Percentiles rank a stretch among this genome's conserved stretches.
Evolutionary conservation across 2,113 vertebrate species (phyloP).

Genomic region (Pogonocichla stellata): DNA sequence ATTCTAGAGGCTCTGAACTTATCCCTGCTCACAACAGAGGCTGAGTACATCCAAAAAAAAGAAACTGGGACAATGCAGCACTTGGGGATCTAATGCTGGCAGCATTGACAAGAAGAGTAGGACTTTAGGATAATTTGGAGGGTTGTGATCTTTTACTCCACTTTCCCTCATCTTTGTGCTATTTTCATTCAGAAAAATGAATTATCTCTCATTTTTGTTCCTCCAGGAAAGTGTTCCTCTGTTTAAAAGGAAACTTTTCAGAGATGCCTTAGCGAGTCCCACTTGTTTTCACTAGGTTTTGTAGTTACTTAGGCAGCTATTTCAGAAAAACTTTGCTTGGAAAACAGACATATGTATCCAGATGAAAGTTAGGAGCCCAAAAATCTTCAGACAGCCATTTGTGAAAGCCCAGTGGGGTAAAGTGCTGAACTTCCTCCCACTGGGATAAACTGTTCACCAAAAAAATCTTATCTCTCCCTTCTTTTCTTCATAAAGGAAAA

Average conservation of each 20-base stretch:
- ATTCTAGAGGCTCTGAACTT: background rate
- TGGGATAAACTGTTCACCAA: background rate
- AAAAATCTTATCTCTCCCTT: background rate
- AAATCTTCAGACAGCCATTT: background rate
- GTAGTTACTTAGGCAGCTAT: background rate
- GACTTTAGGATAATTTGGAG: background rate
- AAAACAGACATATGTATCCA: background rate
- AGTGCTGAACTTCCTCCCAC: background rate
- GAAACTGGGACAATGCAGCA: background rate
- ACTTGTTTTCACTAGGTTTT: background rate
- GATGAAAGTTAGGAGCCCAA: background rate
- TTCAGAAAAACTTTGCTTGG: background rate
- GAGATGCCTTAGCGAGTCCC: background rate
- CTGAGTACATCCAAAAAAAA: background rate
- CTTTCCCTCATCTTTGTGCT: background rate
- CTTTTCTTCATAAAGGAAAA: background rate
- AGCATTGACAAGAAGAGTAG: background rate
- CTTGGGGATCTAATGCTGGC: fast-evolving
- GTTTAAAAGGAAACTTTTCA: background rate
- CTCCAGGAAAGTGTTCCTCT: background rate
- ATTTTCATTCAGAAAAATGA: background rate
- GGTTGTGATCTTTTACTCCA: background rate
- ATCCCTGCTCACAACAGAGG: background rate
- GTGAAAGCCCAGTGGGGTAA: background rate
- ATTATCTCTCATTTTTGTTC: background rate